phyloP scores from a whole-genome alignment of 2,888 invertebrate species.

The Drosophila testacea region DNA sequence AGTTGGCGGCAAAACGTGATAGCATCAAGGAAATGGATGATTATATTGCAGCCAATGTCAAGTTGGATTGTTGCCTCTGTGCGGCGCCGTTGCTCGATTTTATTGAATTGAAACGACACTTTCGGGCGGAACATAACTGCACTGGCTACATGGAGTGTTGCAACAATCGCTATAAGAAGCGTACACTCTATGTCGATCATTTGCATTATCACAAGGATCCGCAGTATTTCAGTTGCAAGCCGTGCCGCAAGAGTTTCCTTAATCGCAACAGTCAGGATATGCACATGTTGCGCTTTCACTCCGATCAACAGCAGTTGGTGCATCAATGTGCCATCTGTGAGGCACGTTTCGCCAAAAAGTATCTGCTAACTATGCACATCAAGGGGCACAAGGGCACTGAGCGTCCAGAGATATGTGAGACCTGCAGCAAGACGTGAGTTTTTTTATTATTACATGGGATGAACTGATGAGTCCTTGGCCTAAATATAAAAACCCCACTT shows the following conservation, averaged over 20 bases:
- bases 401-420: slow-evolving; percentile 64
- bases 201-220: slow-evolving; percentile 76
- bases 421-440: slow-evolving; percentile 65
- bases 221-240: slow-evolving; percentile 72
- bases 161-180: slow-evolving; percentile 76
- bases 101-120: slow-evolving; percentile 71
- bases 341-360: slow-evolving; percentile 72
- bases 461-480: too few relatives aligned
- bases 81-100: slow-evolving; percentile 60
- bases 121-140: slow-evolving; percentile 67
- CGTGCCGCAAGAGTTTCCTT: slow-evolving; percentile 68
- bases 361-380: slow-evolving; percentile 75
- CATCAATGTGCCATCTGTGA: slow-evolving; percentile 66
- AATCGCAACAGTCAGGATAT: slow-evolving; percentile 76
- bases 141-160: slow-evolving; percentile 74
- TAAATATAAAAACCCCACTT: too few relatives aligned
- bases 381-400: slow-evolving; percentile 71
- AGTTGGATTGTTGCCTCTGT: slow-evolving; percentile 67
- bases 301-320: slow-evolving; percentile 71
- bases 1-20: slow-evolving; percentile 65
- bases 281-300: slow-evolving; percentile 76
- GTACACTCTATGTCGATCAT: slow-evolving; percentile 77
- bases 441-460: background rate
- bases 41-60: slow-evolving; percentile 73
- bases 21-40: slow-evolving; percentile 74